Conservation (phyloP, 1,140 invertebrate genomes). For the Rhopalosiphum maidis region DNA sequence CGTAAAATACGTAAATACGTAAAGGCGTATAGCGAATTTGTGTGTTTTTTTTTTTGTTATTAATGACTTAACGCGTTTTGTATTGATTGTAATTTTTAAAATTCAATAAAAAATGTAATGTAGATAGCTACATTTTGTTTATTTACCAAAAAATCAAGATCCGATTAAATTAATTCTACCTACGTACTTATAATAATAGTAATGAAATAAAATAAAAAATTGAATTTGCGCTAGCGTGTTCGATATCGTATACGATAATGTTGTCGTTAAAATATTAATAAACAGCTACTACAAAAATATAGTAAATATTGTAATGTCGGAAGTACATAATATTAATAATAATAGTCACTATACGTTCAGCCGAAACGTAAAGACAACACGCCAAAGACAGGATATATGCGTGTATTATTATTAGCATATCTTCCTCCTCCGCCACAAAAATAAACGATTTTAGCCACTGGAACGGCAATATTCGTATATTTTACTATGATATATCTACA, state of each 20-base stretch:
- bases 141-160: background rate
- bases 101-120: background rate
- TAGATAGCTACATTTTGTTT: background rate
- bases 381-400: background rate
- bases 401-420: background rate
- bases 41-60: background rate
- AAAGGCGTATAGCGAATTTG: no score
- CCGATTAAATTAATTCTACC: background rate
- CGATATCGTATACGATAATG: background rate
- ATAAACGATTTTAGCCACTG: background rate
- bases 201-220: background rate
- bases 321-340: background rate
- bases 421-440: no score
- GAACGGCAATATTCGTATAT: background rate
- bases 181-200: background rate
- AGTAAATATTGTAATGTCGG: background rate
- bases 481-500: background rate
- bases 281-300: no score
- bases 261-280: background rate
- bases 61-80: background rate
- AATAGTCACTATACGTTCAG: background rate
- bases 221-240: background rate
- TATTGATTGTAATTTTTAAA: background rate
- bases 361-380: background rate
- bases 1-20: background rate